These are phyloP conservation scores for Typhlichthys eigenmanni DNA, from an alignment of 2,797 vertebrate genomes.

Conservation along the genomic window DNA sequence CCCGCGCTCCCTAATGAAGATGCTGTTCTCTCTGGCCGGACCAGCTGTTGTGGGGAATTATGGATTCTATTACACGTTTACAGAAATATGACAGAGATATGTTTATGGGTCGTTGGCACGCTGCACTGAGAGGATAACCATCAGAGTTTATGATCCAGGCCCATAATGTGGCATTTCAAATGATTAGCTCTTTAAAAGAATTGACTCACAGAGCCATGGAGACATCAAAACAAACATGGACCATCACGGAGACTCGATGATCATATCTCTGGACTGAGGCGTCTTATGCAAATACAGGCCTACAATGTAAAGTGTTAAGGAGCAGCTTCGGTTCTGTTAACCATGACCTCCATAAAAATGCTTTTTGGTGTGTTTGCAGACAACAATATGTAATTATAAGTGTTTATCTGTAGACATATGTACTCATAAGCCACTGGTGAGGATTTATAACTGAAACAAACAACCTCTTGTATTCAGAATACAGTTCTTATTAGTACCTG, in stretches of 20 bases:
- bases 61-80: constrained; percentile 15
- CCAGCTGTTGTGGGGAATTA: constrained; percentile 27
- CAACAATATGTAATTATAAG: not conserved
- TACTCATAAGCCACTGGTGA: not conserved
- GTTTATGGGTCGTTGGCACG: constrained; percentile 13
- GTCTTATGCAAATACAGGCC: too few species aligned
- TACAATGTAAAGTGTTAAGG: not conserved
- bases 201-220: constrained; percentile 39
- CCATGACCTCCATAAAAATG: not conserved
- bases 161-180: constrained; percentile 28
- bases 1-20: too few species aligned
- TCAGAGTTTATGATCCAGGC: constrained; percentile 25
- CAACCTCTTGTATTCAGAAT: not conserved
- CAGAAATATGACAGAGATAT: constrained; percentile 11
- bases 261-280: not conserved
- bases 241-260: constrained; percentile 42
- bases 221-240: constrained; percentile 41
- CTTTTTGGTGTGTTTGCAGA: not conserved
- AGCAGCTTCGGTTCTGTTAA: not conserved
- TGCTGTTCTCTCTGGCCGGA: constrained; percentile 17
- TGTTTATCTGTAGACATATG: too few species aligned
- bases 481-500: too few species aligned
- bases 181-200: constrained; percentile 25
- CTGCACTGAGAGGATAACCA: constrained; percentile 5
- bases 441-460: not conserved